phyloP scores from a whole-genome alignment of 2,888 invertebrate species.

The Buathra laborator region DNA sequence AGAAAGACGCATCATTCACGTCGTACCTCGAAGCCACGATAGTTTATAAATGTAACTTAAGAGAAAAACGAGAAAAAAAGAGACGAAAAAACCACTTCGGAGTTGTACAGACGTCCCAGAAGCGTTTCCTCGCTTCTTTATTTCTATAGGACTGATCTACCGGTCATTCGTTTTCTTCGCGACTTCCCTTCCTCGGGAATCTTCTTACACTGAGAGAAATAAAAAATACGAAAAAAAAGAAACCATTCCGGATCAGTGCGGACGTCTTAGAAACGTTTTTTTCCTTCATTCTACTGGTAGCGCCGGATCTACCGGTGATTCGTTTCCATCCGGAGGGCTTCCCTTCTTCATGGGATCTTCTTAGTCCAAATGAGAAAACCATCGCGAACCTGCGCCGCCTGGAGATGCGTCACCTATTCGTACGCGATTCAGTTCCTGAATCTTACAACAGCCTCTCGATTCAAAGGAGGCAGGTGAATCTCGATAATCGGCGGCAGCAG shows the following conservation, averaged over 20 bases:
- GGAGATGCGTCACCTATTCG: conserved; percentile 40
- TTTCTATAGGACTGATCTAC: background rate
- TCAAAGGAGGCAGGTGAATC: conserved; percentile 32
- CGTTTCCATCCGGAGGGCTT: conserved; percentile 5
- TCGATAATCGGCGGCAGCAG: conserved; percentile 23
- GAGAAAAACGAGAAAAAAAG: conserved; percentile 51
- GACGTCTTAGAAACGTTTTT: background rate
- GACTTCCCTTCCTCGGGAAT: background rate
- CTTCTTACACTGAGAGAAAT: background rate
- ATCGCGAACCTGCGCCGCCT: background rate
- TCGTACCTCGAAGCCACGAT: conserved; percentile 37
- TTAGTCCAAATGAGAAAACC: background rate
- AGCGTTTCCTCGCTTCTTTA: background rate
- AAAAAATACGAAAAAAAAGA: background rate
- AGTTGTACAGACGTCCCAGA: conserved; percentile 9
- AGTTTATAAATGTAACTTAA: conserved; percentile 55
- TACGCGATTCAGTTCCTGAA: conserved; percentile 17
- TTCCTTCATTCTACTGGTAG: background rate
- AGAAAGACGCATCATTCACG: conserved; percentile 54
- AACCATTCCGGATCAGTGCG: background rate
- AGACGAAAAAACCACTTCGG: conserved; percentile 54
- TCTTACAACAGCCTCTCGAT: conserved; percentile 16
- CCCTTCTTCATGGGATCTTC: background rate
- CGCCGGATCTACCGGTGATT: conserved; percentile 2
- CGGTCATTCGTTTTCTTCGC: background rate